Base-by-base conservation (phyloP, 2,888 invertebrate species). In the Hedya salicella region DNA sequence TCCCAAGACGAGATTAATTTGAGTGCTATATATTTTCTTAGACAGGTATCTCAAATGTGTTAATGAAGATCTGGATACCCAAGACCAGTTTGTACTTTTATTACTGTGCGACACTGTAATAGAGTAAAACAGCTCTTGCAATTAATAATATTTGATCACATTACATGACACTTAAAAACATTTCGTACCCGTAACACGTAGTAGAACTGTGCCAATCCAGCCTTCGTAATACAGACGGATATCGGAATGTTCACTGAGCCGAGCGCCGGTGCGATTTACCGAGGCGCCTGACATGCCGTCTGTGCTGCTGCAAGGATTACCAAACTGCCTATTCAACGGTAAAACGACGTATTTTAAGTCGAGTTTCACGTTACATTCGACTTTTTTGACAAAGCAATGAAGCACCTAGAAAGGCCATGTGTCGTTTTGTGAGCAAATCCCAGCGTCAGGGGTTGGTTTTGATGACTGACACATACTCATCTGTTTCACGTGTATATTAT, bases 171-270 rank as follows among this genome's bases (percentile, higher is more conserved):
- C 3, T 14, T 19, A 54, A 25, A 44, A 13, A 40, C 16, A 57
- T 30, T 25, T 44, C 13, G 17, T 17, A 44, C 44, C 32, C 46
- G 19, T 46, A 32, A 32, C 46, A 46, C 57, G 57, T 57, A 42
- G 56, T 25, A 56, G 16, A 57, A 57, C 57, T 57, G 44, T 19
- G 57, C 42, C 57, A 46, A 46, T 46, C 32, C 46, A 44, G 30
- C 56, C 25, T 42, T 42, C 54, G 56, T 32, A 56, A 25, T 52
- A 36, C 42, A 39, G 54, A 44, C 57, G 32, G 57, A 46, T 57
- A 46, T 46, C 57, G 57, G 57, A 57, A 46, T 57, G 44, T 57
- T 46, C 57, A 57, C 44, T 57, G 57, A 57, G 32, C 57, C 57
- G 57, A 46, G 57, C 56, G 42, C 42, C 5, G 30, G 30, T n/a